A percentile compares a stretch with the other conserved stretches of the same genome.
Evolutionary conservation across 1,140 invertebrate genomes (phyloP).

Genomic region (Penaeus japonicus): DNA sequence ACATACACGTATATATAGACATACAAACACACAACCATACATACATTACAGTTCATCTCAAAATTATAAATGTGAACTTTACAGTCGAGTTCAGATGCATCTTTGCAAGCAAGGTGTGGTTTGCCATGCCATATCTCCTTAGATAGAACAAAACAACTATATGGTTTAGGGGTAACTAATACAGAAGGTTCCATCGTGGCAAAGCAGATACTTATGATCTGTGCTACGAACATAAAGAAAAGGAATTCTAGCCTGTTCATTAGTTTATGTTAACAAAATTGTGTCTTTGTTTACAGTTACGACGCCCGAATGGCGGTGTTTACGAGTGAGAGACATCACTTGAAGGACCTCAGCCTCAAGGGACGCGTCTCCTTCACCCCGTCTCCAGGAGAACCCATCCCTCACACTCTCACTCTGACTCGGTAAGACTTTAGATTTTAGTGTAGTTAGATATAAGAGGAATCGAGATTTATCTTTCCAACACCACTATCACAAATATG

Average conservation of each 20-base stretch:
- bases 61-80: no score
- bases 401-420: constrained; percentile 28
- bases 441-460: no score
- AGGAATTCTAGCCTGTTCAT: background rate
- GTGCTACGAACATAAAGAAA: no score
- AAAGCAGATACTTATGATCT: no score
- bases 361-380: constrained; percentile 21
- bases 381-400: constrained; percentile 18
- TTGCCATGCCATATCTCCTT: no score
- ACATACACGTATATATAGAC: background rate
- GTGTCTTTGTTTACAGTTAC: background rate
- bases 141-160: background rate
- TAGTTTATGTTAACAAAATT: background rate
- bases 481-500: no score
- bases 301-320: constrained; percentile 34
- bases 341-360: constrained; percentile 26
- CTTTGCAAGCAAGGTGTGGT: no score
- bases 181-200: no score
- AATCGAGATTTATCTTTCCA: no score
- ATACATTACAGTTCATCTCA: background rate
- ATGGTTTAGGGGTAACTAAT: background rate
- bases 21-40: background rate
- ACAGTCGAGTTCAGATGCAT: no score
- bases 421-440: background rate
- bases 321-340: constrained; percentile 25